phyloP scores from a whole-genome alignment of 2,797 vertebrate genomes.

The Acipenser transmontanus region DNA sequence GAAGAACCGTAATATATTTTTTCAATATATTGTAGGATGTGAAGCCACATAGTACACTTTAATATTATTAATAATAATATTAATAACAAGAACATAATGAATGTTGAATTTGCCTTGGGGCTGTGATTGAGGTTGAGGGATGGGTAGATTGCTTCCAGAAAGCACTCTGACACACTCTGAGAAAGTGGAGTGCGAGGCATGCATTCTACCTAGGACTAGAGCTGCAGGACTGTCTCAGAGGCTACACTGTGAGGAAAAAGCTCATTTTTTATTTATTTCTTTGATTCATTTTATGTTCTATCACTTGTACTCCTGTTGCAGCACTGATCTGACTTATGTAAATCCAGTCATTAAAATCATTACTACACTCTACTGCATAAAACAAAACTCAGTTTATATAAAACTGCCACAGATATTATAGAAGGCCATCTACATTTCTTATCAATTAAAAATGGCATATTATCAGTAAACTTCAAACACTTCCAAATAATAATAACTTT shows the following conservation, averaged over 20 bases:
- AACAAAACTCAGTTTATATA: background rate
- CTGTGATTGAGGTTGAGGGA: too few relatives aligned
- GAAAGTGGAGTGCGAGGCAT: background rate
- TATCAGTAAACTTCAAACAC: too few relatives aligned
- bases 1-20: too few relatives aligned
- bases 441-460: too few relatives aligned
- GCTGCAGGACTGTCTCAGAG: slow-evolving; percentile 25
- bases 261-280: slow-evolving; percentile 33
- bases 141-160: too few relatives aligned
- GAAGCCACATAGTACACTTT: too few relatives aligned
- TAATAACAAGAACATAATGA: too few relatives aligned
- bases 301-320: slow-evolving; percentile 23
- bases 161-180: too few relatives aligned
- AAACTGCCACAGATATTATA: background rate
- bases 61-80: background rate
- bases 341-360: slow-evolving; percentile 12
- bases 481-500: background rate
- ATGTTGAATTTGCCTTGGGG: too few relatives aligned
- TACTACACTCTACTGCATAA: background rate
- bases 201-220: slow-evolving; percentile 2
- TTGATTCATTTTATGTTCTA: slow-evolving; percentile 16
- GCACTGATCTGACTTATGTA: slow-evolving; percentile 20
- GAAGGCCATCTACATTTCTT: background rate
- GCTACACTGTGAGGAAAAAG: slow-evolving; percentile 14
- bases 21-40: too few relatives aligned